These are phyloP conservation scores for Noctua pronuba DNA, from an alignment of 2,888 invertebrate species.

Conservation along the genomic window DNA sequence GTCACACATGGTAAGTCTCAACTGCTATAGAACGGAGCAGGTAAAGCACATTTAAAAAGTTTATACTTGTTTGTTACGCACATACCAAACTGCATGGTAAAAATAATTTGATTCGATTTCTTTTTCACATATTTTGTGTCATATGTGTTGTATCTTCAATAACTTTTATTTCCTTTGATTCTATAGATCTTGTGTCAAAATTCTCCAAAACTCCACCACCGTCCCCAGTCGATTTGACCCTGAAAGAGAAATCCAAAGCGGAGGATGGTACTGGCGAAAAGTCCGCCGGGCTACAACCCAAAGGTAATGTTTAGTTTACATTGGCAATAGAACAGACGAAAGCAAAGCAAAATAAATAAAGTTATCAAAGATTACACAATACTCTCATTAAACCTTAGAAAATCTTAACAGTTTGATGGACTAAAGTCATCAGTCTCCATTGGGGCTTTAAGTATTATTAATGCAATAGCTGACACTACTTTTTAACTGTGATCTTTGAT, in stretches of 20 bases:
- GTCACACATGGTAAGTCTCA: slow-evolving; percentile 84
- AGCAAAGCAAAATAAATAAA: not conserved
- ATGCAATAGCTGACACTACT: not conserved
- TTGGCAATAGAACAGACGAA: not conserved
- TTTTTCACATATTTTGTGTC: not conserved
- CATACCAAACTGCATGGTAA: no score
- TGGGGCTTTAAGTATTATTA: not conserved
- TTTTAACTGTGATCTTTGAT: slow-evolving; percentile 25
- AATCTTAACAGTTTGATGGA: no score
- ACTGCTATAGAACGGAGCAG: not conserved
- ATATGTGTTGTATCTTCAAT: not conserved
- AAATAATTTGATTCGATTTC: not conserved
- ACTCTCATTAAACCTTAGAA: not conserved
- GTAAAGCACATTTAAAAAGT: not conserved
- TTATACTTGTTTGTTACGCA: not conserved
- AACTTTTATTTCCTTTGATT: slow-evolving; percentile 6
- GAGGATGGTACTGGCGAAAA: slow-evolving; percentile 82
- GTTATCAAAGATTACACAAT: slow-evolving; percentile 41
- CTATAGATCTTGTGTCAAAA: slow-evolving; percentile 91
- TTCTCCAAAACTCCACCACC: slow-evolving; percentile 93
- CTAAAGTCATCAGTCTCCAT: not conserved
- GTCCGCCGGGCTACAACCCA: slow-evolving; percentile 86
- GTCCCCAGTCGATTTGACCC: slow-evolving; percentile 92
- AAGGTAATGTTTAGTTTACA: slow-evolving; percentile 76
- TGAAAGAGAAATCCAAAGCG: slow-evolving; percentile 87